phyloP scores from a whole-genome alignment of 2,797 vertebrate genomes.

The Menidia menidia region DNA sequence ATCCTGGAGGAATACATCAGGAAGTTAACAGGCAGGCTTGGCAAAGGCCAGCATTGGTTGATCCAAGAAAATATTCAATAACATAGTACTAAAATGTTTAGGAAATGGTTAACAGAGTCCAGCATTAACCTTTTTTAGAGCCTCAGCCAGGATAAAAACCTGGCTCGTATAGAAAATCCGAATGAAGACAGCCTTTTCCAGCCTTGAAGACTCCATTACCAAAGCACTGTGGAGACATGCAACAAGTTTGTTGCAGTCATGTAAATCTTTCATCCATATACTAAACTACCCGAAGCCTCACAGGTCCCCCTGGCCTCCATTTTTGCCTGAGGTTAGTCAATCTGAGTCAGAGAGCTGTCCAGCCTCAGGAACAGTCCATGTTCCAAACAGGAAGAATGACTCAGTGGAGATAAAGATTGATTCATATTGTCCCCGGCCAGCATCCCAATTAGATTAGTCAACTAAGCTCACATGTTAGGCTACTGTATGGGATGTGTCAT shows the following conservation, averaged over 20 bases:
- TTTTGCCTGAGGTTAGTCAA: conserved; percentile 29
- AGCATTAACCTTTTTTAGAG: background rate
- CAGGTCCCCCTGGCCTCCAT: conserved; percentile 5
- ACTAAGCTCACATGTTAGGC: conserved; percentile 4
- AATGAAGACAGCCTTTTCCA: background rate
- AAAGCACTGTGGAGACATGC: background rate
- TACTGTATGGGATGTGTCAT: background rate
- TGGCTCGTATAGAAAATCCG: background rate
- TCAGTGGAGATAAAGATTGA: conserved; percentile 52
- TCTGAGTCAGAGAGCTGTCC: conserved; percentile 33
- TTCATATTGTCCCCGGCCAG: conserved; percentile 30
- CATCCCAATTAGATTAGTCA: conserved; percentile 33
- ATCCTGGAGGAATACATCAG: too few relatives aligned
- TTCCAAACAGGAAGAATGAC: conserved; percentile 58
- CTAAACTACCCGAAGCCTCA: conserved; percentile 13
- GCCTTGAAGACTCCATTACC: background rate
- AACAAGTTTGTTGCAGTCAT: background rate
- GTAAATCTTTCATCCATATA: conserved; percentile 25
- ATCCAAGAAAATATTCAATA: background rate
- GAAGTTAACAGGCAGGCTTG: background rate
- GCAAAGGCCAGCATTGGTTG: background rate
- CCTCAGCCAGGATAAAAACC: background rate
- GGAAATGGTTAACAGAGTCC: background rate
- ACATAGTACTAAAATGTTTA: background rate
- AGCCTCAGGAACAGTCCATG: conserved; percentile 20